Conservation (phyloP, 2,888 invertebrate species). For the Melanchra persicariae region DNA sequence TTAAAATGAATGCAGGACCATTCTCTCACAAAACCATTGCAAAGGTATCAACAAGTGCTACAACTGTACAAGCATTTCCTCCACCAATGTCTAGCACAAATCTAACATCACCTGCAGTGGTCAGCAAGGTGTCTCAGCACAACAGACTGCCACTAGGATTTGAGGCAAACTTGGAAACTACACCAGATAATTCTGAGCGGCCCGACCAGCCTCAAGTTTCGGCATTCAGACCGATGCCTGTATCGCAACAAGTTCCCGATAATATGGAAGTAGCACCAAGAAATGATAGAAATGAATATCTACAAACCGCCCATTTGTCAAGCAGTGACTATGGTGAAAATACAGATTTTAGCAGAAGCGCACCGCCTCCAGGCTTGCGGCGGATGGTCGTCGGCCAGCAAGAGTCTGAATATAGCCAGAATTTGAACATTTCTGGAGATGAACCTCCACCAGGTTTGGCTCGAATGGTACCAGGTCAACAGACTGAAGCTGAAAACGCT, state of each 20-base stretch:
- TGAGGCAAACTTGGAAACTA: conserved; percentile 92
- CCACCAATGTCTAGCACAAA: conserved; percentile 76
- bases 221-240: conserved; percentile 72
- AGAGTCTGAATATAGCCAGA: conserved; percentile 88
- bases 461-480: conserved; percentile 89
- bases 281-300: conserved; percentile 94
- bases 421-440: conserved; percentile 80
- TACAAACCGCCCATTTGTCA: conserved; percentile 94
- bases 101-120: conserved; percentile 82
- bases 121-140: conserved; percentile 81
- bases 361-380: conserved; percentile 92
- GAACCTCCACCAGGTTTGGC: conserved; percentile 90
- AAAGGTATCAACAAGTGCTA: conserved; percentile 70
- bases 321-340: conserved; percentile 89
- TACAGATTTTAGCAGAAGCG: conserved; percentile 83
- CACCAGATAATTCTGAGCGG: conserved; percentile 93
- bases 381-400: conserved; percentile 93
- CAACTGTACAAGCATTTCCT: conserved; percentile 74
- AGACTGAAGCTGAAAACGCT: conserved; percentile 81
- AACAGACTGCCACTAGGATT: conserved; percentile 81
- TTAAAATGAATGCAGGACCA: conserved; percentile 83
- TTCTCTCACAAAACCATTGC: conserved; percentile 86
- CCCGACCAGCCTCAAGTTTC: conserved; percentile 88
- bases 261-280: conserved; percentile 92
- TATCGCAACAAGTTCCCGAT: conserved; percentile 84